Evolutionary conservation across 2,888 invertebrate species (phyloP), one percentile per base, ranked within the genome.

Genomic region (Euclidia mi): DNA sequence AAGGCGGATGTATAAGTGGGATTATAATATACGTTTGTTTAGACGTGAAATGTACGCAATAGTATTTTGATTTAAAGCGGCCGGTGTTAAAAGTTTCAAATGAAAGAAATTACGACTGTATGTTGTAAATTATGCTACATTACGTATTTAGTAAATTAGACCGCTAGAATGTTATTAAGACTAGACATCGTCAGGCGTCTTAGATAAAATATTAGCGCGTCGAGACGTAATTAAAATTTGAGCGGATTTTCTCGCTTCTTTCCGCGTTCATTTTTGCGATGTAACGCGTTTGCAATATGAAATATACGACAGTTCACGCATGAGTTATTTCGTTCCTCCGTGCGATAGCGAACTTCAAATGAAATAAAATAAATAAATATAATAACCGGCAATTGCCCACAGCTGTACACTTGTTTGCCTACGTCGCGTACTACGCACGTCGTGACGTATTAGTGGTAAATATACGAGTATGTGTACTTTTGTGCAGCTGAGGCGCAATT

Each of bases 21-120:
- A 41, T 42, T 40, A 12, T 43, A 38, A 18, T 17, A 15, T 15
- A 15, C 17, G 18, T 37, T 37, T 37, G n/a, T 37, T 37, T 37
- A 17, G 37, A 37, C 12, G 34, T 37, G 15, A 37, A 18, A 2
- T n/a, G 9, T 37, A 37, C 3, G 40, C 6, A 11, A 20, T 20
- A 37, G 37, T 18, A 7, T 4, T 34, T 34, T 34, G 34, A 14
- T 34, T 34, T 34, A 34, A 7, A 14, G 14, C 0, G 6, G 9
- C 12, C n/a, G 18, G 37, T 3, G 37, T 3, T 7, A 15, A 3
- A 11, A 18, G 10, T 37, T 14, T 18, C 10, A 11, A 12, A 4
- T 11, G 11, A 40, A 37, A 46, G 35, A 28, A 37, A 37, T 46
- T 37, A 46, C 37, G 11, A 17, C 15, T 37, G 37, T 46, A 9